Evolutionary conservation across 2,888 invertebrate genomes (phyloP).

Genomic region (Cantharis flavilabris): DNA sequence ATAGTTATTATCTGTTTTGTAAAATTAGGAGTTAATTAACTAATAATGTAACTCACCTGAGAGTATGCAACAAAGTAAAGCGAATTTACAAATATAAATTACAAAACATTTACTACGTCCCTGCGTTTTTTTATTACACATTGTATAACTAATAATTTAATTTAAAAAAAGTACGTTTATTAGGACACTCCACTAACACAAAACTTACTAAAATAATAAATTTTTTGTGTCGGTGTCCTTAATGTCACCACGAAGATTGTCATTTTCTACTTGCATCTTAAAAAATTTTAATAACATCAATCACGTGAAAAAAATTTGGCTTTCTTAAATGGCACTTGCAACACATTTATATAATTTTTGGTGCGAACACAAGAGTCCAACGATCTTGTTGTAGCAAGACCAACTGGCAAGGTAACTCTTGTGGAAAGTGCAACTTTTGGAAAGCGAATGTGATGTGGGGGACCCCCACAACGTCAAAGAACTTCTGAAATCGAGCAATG

Average conservation of each 20-base stretch:
- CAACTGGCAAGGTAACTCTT: slow-evolving; percentile 4
- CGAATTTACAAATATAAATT: not conserved
- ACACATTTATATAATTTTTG: not conserved
- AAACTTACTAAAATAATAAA: not conserved
- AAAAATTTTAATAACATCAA: not conserved
- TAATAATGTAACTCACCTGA: not conserved
- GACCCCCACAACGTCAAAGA: slow-evolving; percentile 15
- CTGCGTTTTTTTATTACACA: not conserved
- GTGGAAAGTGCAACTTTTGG: slow-evolving; percentile 24
- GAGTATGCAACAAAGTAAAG: not conserved
- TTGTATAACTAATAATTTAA: not conserved
- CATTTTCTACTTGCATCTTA: not conserved
- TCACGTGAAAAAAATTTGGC: not conserved
- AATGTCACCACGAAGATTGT: not conserved
- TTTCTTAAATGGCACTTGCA: not conserved
- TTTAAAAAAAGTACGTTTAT: not conserved
- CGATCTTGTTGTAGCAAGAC: not conserved
- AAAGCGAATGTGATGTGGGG: slow-evolving; percentile 26
- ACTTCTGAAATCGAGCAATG: slow-evolving; percentile 25
- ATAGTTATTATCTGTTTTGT: not conserved
- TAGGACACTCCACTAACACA: not conserved
- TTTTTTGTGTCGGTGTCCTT: not conserved
- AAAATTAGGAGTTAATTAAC: not conserved
- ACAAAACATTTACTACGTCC: not conserved
- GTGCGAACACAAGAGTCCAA: not conserved